phyloP scores from a whole-genome alignment of 2,888 invertebrate genomes.

The Rotaria magnacalcarata region DNA sequence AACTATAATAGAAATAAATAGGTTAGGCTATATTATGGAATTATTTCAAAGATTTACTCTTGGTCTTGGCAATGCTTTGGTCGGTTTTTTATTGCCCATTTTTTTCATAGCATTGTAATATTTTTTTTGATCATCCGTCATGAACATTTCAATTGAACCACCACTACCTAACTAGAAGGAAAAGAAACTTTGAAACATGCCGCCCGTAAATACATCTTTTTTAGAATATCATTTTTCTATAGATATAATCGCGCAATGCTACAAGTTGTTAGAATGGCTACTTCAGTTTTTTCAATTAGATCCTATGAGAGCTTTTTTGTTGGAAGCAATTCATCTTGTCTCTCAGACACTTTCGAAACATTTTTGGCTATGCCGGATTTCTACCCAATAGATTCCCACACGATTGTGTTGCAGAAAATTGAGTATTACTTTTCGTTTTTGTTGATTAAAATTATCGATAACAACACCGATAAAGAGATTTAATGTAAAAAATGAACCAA shows the following conservation, averaged over 20 bases:
- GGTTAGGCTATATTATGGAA: not conserved
- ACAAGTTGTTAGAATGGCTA: too few relatives aligned
- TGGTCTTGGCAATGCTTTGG: slow-evolving; percentile 94
- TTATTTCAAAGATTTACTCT: slow-evolving; percentile 65
- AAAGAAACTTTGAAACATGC: not conserved
- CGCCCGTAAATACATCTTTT: too few relatives aligned
- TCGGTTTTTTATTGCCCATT: slow-evolving; percentile 94
- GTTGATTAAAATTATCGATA: slow-evolving; percentile 98
- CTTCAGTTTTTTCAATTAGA: too few relatives aligned
- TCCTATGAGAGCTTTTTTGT: too few relatives aligned
- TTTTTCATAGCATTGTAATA: slow-evolving; percentile 99
- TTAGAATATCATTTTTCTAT: too few relatives aligned
- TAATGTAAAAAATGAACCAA: slow-evolving; percentile 97
- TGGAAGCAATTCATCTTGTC: too few relatives aligned
- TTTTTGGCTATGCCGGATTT: too few relatives aligned
- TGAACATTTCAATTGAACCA: slow-evolving; percentile 80
- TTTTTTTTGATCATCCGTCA: slow-evolving; percentile 99
- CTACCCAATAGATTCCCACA: too few relatives aligned
- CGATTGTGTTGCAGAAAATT: too few relatives aligned
- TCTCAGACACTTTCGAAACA: too few relatives aligned
- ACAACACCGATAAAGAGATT: slow-evolving; percentile 99
- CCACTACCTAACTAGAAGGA: slow-evolving; percentile 34
- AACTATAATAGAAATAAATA: slow-evolving; percentile 30
- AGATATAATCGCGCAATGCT: too few relatives aligned
- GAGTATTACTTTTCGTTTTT: slow-evolving; percentile 78